Base-by-base conservation (phyloP, 1,140 invertebrate species). In the Bombyx mandarina region DNA sequence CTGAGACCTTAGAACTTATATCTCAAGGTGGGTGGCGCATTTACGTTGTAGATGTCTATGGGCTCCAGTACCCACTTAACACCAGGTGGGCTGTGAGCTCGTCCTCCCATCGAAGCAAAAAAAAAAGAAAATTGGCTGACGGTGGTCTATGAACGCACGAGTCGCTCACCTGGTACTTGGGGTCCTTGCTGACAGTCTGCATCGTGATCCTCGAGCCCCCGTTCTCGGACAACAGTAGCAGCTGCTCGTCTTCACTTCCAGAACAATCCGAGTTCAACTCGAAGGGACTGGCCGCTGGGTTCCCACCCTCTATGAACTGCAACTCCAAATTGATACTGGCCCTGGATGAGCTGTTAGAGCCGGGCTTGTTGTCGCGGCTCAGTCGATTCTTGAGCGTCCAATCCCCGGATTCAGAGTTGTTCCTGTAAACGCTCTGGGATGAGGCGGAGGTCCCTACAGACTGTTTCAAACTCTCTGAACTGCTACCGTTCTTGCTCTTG, bases 201-300 rank as follows among this genome's bases (percentile, higher is more conserved):
- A 89, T 89, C 12, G 86, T 89, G 4, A 89, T 88, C 61, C 87
- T 88, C 0, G 82, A 82, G 2, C 80, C 85, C 1, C 81, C 83
- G 35, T 87, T 86, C 66, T 89, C 88, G 0, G 86, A 81, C 26
- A 89, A 57, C 7, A 89, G 65, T 73, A 89, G 76, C n/a, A 89
- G 60, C 55, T 89, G 83, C 53, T 89, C 88, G 49, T 89, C 88
- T 66, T 89, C 88, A 18, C 83, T 86, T 50, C 85, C 86, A 0
- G 88, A 89, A 49, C 86, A 89, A 58, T 89, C 84, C 0, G 84
- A 85, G 54, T 85, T 80, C 0, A 82, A 1, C 47, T 85, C 83
- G 56, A 77, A 86, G 0, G 82, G 76, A 12, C 75, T 79, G 43
- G 79, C 61, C 53, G 72, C 81, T 22, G 67, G 71, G 18, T 75